Evolutionary conservation across 2,113 vertebrate genomes (phyloP), one percentile per base, ranked within the genome.

Genomic region (Protomyctophum bolini): DNA sequence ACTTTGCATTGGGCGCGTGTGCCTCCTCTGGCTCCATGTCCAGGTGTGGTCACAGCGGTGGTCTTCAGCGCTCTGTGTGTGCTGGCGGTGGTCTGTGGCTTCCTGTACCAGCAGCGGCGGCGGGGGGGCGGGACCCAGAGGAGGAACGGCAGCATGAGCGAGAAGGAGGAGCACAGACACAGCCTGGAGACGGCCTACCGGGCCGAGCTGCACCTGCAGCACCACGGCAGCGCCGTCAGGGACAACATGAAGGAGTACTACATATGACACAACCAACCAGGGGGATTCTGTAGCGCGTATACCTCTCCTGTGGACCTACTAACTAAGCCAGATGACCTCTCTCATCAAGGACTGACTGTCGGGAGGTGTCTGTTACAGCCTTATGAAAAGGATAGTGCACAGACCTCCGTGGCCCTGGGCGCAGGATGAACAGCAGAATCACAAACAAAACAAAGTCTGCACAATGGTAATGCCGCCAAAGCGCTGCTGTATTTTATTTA

Each of bases 211-310:
- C 96, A 97, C 90, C 94, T 97, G 73, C 96, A 98, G 33, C 33
- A 41, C 33, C 33, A 41, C 33, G 5, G 33, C 89, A 95, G 93
- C 85, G 85, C 96, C 75, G 93, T 96, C 86, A 95, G 93, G 88
- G 95, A 98, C 84, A 96, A 93, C 90, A 97, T 96, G 90, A 94
- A 96, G 82, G 97, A 99, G 77, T 99, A 97, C 88, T 99, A 98
- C 92, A 99, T 99, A 91, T 99, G 93, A 98, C 56, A 6, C 21
- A 41, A 41, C 33, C 33, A 41, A 41, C 33, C 33, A 4, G 33
- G 33, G 33, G 33, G 33, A 6, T 41, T 41, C 33, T 41, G 33
- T 41, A 41, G 76, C 58, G 46, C 2, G 63, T 21, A 66, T 56
- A 3, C 50, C 6, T 49, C 15, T 55, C 66, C 12, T 11, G n/a